These are phyloP conservation scores for Tautogolabrus adspersus DNA, from an alignment of 2,113 vertebrate species.

Conservation along the genomic window DNA sequence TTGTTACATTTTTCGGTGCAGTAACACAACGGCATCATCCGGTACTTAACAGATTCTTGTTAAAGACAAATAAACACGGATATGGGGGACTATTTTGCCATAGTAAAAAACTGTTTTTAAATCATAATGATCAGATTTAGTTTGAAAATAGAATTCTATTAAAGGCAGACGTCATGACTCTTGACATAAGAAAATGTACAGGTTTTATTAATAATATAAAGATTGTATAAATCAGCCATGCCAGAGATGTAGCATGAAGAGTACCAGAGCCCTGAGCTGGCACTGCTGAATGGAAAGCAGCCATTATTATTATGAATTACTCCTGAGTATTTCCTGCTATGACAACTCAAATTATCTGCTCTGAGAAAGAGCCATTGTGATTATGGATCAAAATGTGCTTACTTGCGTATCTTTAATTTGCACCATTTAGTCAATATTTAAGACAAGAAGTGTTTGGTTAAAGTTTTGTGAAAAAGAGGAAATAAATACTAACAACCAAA, in stretches of 20 bases:
- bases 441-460: slow-evolving; percentile 17
- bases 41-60: not conserved
- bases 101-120: not conserved
- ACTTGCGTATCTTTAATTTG: slow-evolving; percentile 24
- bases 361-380: slow-evolving; percentile 12
- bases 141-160: not conserved
- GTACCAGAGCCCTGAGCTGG: not conserved
- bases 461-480: not conserved
- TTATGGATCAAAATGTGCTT: slow-evolving; percentile 28
- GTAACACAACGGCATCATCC: not conserved
- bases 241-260: not conserved
- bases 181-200: not conserved
- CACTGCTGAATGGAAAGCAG: slow-evolving; percentile 6
- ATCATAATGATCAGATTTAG: not conserved
- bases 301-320: slow-evolving; percentile 22
- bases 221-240: not conserved
- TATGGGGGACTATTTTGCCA: not conserved
- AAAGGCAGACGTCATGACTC: not conserved
- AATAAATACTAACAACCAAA: not conserved
- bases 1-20: too few relatives aligned
- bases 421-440: slow-evolving; percentile 10
- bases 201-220: not conserved
- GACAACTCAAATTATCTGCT: slow-evolving; percentile 38
- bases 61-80: not conserved
- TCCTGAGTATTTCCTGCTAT: slow-evolving; percentile 33